Evolutionary conservation across 2,113 vertebrate species (phyloP).

Genomic region (Athene cunicularia): DNA sequence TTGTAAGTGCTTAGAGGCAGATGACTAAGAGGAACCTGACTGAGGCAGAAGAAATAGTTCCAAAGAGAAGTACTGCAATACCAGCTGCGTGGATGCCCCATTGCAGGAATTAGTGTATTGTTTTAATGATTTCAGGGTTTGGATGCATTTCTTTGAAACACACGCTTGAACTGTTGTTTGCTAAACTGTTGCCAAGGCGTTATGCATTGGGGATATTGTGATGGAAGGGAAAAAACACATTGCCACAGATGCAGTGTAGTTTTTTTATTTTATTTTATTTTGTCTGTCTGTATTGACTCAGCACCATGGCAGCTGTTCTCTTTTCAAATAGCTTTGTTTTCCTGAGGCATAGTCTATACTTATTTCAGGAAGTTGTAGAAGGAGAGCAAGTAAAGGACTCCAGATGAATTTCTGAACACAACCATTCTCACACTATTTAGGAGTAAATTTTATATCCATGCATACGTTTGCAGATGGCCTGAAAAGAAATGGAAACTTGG

Average conservation of each 20-base stretch:
- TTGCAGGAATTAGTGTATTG: slow-evolving; percentile 17
- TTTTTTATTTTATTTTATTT: slow-evolving; percentile 60
- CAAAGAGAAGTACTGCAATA: not conserved
- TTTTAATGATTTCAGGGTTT: slow-evolving; percentile 8
- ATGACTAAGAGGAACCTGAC: not conserved
- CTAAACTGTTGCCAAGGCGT: not conserved
- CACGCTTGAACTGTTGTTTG: not conserved
- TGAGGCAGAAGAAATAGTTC: not conserved
- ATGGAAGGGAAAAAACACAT: not conserved
- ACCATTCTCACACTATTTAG: not conserved
- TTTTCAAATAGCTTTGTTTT: slow-evolving; percentile 71
- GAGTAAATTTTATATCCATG: slow-evolving; percentile 2
- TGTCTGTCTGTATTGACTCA: slow-evolving; percentile 67
- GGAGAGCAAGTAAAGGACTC: slow-evolving; percentile 37
- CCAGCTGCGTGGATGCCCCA: not conserved
- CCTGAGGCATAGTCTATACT: slow-evolving; percentile 53
- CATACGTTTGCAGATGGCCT: not conserved
- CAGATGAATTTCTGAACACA: slow-evolving; percentile 45
- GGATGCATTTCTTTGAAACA: slow-evolving; percentile 47
- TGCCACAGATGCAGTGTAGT: slow-evolving; percentile 53
- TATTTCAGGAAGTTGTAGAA: slow-evolving; percentile 53
- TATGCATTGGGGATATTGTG: slow-evolving; percentile 10
- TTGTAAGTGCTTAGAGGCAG: not conserved
- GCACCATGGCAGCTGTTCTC: slow-evolving; percentile 66
- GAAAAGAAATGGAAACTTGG: not conserved